phyloP scores from a whole-genome alignment of 1,140 invertebrate genomes.

The Euglossa dilemma region DNA sequence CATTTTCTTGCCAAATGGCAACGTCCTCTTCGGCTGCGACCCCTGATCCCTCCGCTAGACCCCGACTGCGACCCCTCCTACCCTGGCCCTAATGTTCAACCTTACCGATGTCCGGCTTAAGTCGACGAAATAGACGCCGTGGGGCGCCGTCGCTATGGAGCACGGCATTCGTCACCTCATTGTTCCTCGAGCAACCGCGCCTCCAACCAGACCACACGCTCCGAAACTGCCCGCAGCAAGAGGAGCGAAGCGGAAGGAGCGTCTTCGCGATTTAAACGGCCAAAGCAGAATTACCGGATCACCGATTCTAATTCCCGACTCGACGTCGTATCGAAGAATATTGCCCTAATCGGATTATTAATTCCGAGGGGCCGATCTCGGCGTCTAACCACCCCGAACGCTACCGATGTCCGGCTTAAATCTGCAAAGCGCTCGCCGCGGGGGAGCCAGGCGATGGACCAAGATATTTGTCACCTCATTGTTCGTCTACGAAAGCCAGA shows the following conservation, averaged over 20 bases:
- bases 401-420: conserved; percentile 70
- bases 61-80: conserved; percentile 17
- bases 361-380: neutral
- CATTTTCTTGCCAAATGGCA: conserved; percentile 13
- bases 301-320: neutral
- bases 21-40: conserved; percentile 25
- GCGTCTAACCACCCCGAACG: neutral
- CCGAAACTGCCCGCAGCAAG: no score
- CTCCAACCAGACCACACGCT: conserved; percentile 44
- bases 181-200: conserved; percentile 74
- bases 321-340: neutral
- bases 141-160: conserved; percentile 10
- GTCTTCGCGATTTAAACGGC: no score
- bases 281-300: neutral
- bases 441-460: conserved; percentile 52
- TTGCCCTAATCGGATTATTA: conserved; percentile 30
- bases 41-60: conserved; percentile 13
- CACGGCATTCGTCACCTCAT: conserved; percentile 64
- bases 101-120: conserved; percentile 71
- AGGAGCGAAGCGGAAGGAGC: no score
- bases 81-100: conserved; percentile 26
- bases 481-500: conserved; percentile 73
- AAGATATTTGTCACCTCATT: conserved; percentile 81
- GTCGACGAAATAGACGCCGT: conserved; percentile 60
- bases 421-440: conserved; percentile 55